Conservation (phyloP, 2,888 invertebrate genomes). For the Drosophila meridionalis region DNA sequence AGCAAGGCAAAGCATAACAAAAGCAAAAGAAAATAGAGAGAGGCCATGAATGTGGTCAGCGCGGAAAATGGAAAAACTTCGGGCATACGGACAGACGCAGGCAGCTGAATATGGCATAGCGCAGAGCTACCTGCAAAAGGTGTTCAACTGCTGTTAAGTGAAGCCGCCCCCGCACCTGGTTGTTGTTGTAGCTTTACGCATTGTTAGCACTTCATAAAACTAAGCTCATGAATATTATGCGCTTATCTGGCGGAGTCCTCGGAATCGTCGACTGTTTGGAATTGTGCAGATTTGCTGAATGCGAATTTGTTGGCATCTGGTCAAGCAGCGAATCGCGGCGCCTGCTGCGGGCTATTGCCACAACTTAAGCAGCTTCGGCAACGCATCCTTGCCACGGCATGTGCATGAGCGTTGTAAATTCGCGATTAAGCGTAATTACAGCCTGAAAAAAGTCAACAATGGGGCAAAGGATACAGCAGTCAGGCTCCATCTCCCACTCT, state of each 20-base stretch:
- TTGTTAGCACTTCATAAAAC: slow-evolving; percentile 85
- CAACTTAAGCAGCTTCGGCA: slow-evolving; percentile 56
- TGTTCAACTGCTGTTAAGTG: slow-evolving; percentile 57
- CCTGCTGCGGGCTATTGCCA: slow-evolving; percentile 70
- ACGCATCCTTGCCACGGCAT: slow-evolving; percentile 7
- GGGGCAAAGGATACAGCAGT: slow-evolving; percentile 31
- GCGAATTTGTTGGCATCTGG: slow-evolving; percentile 40
- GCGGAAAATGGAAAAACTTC: slow-evolving; percentile 57
- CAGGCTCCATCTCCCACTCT: background rate
- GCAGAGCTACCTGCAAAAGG: slow-evolving; percentile 40
- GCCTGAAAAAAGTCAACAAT: slow-evolving; percentile 78
- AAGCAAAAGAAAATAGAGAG: background rate
- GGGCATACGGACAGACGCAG: slow-evolving; percentile 19
- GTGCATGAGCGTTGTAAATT: slow-evolving; percentile 51
- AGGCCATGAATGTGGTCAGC: slow-evolving; percentile 27
- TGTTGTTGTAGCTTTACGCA: slow-evolving; percentile 64
- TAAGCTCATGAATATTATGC: slow-evolving; percentile 84
- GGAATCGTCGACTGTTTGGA: slow-evolving; percentile 36
- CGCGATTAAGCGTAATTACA: slow-evolving; percentile 77
- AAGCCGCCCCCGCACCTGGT: slow-evolving; percentile 5
- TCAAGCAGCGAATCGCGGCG: slow-evolving; percentile 37
- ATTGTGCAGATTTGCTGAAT: slow-evolving; percentile 50
- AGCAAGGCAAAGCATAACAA: slow-evolving; percentile 18
- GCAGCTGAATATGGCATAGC: slow-evolving; percentile 4
- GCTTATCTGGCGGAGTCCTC: slow-evolving; percentile 59